A percentile compares a stretch with the other conserved stretches of the same genome.
phyloP scores from a whole-genome alignment of 2,113 vertebrate genomes.

The Tinamus guttatus region DNA sequence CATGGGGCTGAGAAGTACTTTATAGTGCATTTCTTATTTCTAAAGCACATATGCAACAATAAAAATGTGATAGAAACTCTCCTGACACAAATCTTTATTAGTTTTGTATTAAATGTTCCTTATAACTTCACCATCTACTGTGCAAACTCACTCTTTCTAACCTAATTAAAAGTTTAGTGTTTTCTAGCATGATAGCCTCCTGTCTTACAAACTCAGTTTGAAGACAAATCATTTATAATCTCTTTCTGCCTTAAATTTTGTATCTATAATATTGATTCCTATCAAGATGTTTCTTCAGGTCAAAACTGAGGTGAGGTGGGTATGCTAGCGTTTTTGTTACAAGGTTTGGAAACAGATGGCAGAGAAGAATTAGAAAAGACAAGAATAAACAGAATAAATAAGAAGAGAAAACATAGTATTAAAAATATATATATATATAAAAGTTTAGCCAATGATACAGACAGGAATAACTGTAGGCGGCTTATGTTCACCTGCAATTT shows the following conservation, averaged over 20 bases:
- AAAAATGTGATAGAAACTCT: background rate
- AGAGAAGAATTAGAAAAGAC: background rate
- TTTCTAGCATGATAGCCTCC: too few relatives aligned
- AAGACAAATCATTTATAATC: background rate
- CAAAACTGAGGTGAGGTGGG: background rate
- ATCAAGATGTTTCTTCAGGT: background rate
- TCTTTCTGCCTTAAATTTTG: background rate
- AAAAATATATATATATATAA: background rate
- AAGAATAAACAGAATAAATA: background rate
- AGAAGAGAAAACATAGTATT: background rate
- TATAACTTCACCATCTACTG: background rate
- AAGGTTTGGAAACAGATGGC: background rate
- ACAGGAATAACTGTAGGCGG: background rate
- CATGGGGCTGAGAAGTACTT: background rate
- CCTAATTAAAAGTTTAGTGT: background rate
- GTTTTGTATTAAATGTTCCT: constrained; percentile 13
- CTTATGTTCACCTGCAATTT: background rate
- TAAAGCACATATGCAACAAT: background rate
- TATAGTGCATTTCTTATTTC: rapidly evolving
- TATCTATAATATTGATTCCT: background rate
- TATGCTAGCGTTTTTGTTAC: background rate
- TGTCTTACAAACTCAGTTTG: background rate
- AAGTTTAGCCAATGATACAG: background rate
- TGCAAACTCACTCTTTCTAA: background rate
- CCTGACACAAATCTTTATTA: constrained; percentile 37